Evolutionary conservation across 2,888 invertebrate genomes (phyloP).

Genomic region (Stegana nigrithorax): DNA sequence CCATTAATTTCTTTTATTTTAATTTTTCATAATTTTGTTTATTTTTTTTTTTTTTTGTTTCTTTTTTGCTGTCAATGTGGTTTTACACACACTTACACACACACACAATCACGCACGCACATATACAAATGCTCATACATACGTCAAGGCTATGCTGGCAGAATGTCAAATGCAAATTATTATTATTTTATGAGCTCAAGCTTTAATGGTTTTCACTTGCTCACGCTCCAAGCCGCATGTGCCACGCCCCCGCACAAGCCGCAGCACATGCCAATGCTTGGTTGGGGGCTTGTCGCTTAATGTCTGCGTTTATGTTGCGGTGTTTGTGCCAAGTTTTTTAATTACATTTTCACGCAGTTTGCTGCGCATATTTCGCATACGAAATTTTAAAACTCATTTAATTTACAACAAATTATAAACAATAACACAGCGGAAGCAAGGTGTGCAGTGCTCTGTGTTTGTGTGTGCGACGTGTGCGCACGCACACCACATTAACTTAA

Average conservation of each 20-base stretch:
- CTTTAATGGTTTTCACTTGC: background rate
- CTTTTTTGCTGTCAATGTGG: no score
- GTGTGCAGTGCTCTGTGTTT: background rate
- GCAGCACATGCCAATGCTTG: background rate
- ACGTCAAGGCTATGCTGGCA: no score
- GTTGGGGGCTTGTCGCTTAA: background rate
- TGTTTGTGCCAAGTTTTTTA: slow-evolving; percentile 57
- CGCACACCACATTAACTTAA: slow-evolving; percentile 15
- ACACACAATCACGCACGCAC: no score
- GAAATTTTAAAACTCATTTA: slow-evolving; percentile 54
- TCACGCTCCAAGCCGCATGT: background rate
- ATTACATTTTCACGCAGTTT: slow-evolving; percentile 48
- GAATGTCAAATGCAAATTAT: slow-evolving; percentile 12
- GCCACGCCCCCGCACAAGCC: background rate
- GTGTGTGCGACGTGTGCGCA: background rate
- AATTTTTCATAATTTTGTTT: no score
- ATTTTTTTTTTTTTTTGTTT: no score
- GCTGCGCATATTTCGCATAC: slow-evolving; percentile 26
- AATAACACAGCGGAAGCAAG: slow-evolving; percentile 34
- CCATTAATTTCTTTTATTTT: no score
- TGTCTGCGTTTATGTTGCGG: slow-evolving; percentile 28
- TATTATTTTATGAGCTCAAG: slow-evolving; percentile 3
- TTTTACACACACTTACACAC: no score
- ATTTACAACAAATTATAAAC: slow-evolving; percentile 55
- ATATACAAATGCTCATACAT: no score